Evolutionary conservation across 2,888 invertebrate genomes (phyloP).

Genomic region (Automeris io): DNA sequence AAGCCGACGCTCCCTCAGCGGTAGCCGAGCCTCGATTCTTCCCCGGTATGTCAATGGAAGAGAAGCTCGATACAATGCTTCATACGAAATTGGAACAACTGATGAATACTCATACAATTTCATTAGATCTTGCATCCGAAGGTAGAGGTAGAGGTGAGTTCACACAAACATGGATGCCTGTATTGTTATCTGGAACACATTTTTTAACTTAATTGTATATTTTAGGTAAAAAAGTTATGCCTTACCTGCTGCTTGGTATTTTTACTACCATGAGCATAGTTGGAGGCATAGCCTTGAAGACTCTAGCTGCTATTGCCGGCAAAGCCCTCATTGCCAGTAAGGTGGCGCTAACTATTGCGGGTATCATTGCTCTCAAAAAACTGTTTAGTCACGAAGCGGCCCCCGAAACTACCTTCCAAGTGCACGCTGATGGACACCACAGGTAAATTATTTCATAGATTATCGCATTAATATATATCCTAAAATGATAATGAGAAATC

Average conservation of each 20-base stretch:
- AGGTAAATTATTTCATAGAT: constrained; percentile 52
- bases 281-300: constrained; percentile 82
- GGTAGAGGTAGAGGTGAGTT: constrained; percentile 69
- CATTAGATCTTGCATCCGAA: constrained; percentile 77
- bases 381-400: constrained; percentile 81
- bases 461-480: not conserved
- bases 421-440: constrained; percentile 82
- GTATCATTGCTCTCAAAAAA: constrained; percentile 84
- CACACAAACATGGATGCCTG: not conserved
- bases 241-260: constrained; percentile 78
- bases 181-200: not conserved
- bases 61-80: constrained; percentile 73
- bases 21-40: constrained; percentile 77
- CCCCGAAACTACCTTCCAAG: constrained; percentile 81
- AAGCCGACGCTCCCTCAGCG: constrained; percentile 71
- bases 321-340: constrained; percentile 85
- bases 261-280: constrained; percentile 81
- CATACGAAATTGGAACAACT: constrained; percentile 76
- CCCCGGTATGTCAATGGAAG: constrained; percentile 72
- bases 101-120: constrained; percentile 79
- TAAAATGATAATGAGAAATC: not conserved
- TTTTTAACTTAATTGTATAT: constrained; percentile 11
- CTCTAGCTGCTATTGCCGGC: constrained; percentile 82
- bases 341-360: constrained; percentile 83
- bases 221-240: constrained; percentile 74